Evolutionary conservation across 2,888 invertebrate genomes (phyloP).

Genomic region (Drosophila nr. perissopoda): DNA sequence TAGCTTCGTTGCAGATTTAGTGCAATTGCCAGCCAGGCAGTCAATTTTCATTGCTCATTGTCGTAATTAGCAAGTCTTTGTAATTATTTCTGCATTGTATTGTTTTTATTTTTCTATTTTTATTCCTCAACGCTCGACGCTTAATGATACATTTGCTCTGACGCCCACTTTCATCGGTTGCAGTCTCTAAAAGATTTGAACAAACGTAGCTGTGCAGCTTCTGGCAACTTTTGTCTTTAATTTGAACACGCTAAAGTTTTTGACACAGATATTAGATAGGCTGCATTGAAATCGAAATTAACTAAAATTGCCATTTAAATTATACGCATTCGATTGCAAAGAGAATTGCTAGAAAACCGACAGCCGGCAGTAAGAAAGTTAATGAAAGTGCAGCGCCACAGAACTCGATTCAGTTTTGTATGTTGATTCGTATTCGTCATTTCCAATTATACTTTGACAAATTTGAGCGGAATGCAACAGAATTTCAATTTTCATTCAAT

Average conservation of each 20-base stretch:
- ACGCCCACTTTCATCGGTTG: constrained; percentile 81
- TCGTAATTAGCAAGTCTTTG: constrained; percentile 74
- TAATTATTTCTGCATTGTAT: constrained; percentile 60
- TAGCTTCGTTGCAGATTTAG: constrained; percentile 83
- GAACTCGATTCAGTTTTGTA: constrained; percentile 13
- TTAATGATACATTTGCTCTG: constrained; percentile 61
- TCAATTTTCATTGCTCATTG: constrained; percentile 71
- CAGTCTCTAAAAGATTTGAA: constrained; percentile 31
- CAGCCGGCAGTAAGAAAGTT: constrained; percentile 52
- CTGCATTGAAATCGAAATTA: constrained; percentile 70
- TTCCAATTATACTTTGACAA: constrained; percentile 18
- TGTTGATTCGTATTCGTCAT: constrained; percentile 2
- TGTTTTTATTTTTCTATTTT: constrained; percentile 30
- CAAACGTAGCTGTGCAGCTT: constrained; percentile 5
- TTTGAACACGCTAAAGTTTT: constrained; percentile 66
- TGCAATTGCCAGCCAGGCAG: constrained; percentile 66
- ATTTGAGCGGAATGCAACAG: background rate
- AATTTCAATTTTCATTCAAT: constrained; percentile 5
- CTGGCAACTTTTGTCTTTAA: constrained; percentile 29
- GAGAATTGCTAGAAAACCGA: constrained; percentile 43
- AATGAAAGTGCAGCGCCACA: constrained; percentile 55
- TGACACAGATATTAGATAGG: constrained; percentile 46
- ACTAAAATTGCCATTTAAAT: constrained; percentile 50
- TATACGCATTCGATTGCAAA: constrained; percentile 31
- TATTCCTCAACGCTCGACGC: constrained; percentile 25